Conservation (phyloP, 2,888 invertebrate species). For the Yponomeuta plumbellus region DNA sequence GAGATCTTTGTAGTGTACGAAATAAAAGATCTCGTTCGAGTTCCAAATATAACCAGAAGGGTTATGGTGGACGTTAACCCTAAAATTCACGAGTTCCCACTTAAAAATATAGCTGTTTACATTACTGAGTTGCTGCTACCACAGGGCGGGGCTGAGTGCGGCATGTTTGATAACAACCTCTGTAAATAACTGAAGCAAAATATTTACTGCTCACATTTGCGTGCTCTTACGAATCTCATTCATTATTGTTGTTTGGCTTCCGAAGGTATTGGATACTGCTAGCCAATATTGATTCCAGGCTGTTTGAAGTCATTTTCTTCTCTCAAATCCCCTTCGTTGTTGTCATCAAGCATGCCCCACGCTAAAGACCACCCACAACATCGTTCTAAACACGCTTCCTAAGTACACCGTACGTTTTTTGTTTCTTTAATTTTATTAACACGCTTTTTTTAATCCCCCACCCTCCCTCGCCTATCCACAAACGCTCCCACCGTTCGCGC, state of each 20-base stretch:
- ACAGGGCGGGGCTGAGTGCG: slow-evolving; percentile 37
- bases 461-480: slow-evolving; percentile 47
- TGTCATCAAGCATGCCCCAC: slow-evolving; percentile 52
- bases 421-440: slow-evolving; percentile 71
- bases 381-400: slow-evolving; percentile 43
- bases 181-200: slow-evolving; percentile 34
- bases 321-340: neutral
- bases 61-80: slow-evolving; percentile 51
- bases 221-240: neutral
- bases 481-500: slow-evolving; percentile 53
- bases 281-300: too few species aligned
- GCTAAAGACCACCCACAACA: neutral
- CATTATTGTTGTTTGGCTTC: neutral
- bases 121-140: slow-evolving; percentile 28
- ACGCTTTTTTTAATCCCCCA: slow-evolving; percentile 75
- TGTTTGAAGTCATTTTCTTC: too few species aligned
- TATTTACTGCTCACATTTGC: slow-evolving; percentile 3
- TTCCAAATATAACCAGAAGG: slow-evolving; percentile 29
- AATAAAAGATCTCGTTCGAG: slow-evolving; percentile 6
- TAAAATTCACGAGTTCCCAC: slow-evolving; percentile 16
- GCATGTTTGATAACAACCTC: slow-evolving; percentile 59
- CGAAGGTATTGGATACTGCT: neutral
- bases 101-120: slow-evolving; percentile 5
- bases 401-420: slow-evolving; percentile 49
- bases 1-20: neutral